A percentile compares a stretch with the other conserved stretches of the same genome.
phyloP scores from a whole-genome alignment of 2,888 invertebrate genomes.

The Physocephala rufipes region DNA sequence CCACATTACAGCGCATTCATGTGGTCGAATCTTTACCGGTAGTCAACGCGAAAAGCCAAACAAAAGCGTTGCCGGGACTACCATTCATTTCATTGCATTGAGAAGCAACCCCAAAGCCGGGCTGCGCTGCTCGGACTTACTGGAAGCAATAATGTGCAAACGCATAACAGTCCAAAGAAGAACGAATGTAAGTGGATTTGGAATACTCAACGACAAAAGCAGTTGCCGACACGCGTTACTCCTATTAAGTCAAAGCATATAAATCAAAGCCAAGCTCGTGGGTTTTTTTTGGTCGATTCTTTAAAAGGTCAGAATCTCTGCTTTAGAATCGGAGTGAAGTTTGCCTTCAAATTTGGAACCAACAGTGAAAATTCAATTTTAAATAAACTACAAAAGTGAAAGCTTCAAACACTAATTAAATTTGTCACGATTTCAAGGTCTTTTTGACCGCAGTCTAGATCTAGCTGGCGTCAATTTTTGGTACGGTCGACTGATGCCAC shows the following conservation, averaged over 20 bases:
- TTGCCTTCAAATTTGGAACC: background rate
- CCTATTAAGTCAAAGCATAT: constrained; percentile 31
- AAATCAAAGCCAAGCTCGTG: constrained; percentile 38
- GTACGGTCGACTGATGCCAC: background rate
- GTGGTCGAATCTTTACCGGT: background rate
- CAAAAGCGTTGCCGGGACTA: constrained; percentile 23
- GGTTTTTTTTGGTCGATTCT: background rate
- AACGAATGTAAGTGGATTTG: background rate
- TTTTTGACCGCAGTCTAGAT: too few species aligned
- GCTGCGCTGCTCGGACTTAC: background rate
- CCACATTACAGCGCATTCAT: too few species aligned
- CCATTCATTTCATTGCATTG: constrained; percentile 50
- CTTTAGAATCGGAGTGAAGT: too few species aligned
- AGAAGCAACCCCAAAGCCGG: constrained; percentile 27
- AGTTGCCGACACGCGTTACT: constrained; percentile 24
- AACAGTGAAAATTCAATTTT: background rate
- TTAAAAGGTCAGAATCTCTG: too few species aligned
- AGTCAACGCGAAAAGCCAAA: constrained; percentile 2
- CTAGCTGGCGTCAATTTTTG: background rate
- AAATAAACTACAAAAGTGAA: background rate
- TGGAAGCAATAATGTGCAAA: background rate
- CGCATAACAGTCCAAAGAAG: background rate
- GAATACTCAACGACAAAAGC: background rate
- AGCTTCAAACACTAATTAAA: too few species aligned
- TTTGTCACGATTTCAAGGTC: too few species aligned